These are phyloP conservation scores for Paguma larvata DNA, from an alignment of 2,797 vertebrate genomes.

Conservation along the genomic window DNA sequence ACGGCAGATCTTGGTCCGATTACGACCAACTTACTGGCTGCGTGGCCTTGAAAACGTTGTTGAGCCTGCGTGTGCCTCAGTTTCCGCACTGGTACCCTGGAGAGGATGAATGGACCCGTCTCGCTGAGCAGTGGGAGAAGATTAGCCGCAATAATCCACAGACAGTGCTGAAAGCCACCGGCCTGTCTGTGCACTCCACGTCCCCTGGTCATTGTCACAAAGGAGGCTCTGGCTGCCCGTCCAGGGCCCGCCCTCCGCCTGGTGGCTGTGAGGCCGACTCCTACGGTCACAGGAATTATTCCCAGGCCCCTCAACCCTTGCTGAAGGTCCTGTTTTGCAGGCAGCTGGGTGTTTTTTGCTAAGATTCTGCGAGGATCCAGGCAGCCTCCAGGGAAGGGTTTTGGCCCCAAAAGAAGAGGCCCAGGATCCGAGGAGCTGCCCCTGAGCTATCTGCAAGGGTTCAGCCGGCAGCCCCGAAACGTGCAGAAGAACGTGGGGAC, in stretches of 20 bases:
- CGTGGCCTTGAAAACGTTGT: background rate
- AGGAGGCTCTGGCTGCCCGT: accelerated
- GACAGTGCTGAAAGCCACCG: background rate
- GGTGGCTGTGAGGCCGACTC: no score
- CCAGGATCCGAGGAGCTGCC: background rate
- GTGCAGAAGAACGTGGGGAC: background rate
- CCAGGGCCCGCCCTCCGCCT: accelerated
- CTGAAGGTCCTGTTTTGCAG: background rate
- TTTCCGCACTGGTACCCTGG: background rate
- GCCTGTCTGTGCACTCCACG: accelerated
- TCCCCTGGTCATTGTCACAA: accelerated
- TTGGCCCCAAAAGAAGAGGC: background rate
- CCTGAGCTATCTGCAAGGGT: accelerated
- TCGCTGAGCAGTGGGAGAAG: background rate
- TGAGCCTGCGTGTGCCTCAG: background rate
- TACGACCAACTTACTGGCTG: background rate
- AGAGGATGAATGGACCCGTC: accelerated
- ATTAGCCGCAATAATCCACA: no score
- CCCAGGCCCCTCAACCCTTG: background rate
- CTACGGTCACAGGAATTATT: accelerated
- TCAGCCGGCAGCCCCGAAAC: background rate
- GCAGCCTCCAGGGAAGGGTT: background rate
- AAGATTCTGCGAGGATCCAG: background rate
- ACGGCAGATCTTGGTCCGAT: background rate
- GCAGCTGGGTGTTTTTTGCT: background rate